These are phyloP conservation scores for Pseudochirops corinnae DNA, from an alignment of 2,797 vertebrate species.

Conservation along the genomic window DNA sequence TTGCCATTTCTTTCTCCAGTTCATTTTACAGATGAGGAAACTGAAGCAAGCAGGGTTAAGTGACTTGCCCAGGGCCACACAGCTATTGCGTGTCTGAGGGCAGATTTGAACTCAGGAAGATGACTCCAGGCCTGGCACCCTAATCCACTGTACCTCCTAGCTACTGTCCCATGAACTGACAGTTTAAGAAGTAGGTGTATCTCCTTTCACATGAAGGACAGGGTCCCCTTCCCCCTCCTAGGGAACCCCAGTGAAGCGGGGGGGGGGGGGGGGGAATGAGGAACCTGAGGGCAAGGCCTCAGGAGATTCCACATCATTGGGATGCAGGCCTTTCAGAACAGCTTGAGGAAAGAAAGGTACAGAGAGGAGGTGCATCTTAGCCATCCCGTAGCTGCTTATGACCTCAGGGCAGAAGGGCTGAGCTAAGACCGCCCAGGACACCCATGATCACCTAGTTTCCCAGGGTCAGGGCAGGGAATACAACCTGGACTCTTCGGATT, in stretches of 20 bases:
- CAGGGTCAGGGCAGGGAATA: background rate
- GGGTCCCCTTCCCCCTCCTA: background rate
- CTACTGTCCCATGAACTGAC: background rate
- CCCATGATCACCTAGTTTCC: background rate
- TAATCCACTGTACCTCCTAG: background rate
- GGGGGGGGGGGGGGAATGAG: background rate
- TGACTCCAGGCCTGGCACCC: background rate
- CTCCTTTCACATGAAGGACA: background rate
- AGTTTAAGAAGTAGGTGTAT: background rate
- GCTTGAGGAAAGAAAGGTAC: background rate
- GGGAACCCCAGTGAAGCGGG: background rate
- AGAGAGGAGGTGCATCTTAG: background rate
- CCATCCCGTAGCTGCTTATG: background rate
- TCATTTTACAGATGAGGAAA: background rate
- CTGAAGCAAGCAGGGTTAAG: background rate
- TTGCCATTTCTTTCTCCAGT: background rate
- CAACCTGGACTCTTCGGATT: background rate
- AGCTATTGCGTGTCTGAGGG: background rate
- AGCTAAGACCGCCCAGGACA: background rate
- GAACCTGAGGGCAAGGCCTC: background rate
- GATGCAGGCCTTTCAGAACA: too few species aligned
- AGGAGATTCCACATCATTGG: background rate
- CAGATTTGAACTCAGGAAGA: background rate
- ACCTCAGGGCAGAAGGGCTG: background rate
- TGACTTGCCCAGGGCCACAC: background rate